Base-by-base conservation (phyloP, 2,888 invertebrate species). In the Cheilosia vulpina region DNA sequence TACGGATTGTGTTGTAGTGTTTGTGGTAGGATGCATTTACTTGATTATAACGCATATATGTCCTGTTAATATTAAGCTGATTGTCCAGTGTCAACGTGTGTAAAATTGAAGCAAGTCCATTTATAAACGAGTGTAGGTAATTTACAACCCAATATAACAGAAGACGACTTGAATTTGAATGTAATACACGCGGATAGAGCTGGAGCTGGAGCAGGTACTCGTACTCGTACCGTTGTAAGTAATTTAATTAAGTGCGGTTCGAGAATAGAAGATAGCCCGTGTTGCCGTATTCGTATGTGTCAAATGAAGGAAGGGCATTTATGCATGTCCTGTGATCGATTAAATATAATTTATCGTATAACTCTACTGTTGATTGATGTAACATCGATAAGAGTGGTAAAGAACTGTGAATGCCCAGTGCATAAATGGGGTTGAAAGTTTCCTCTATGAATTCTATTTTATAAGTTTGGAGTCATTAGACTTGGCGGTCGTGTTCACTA, bases 191-290 rank as follows among this genome's bases (percentile, higher is more conserved):
- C 13, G 38, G 11, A 38, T 38, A 13, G 0, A 38, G 38, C 38
- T 38, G 38, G 38, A 55, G 34, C 24, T 45, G 19, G 38, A 19
- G 31, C 9, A 34, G 77, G 62, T 62, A 21, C 21, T 21, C 7
- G n/a, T n/a, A 66, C 7, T 15, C 7, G n/a, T n/a, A 7, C 57
- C 17, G 50, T 34, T 45, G 78, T 63, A 31, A 63, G 69, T 78
- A 78, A 78, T 78, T 78, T 47, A 47, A 78, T 71, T 78, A 71
- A 71, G 69, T 78, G 78, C 7, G 60, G 34, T 38, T 75, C 24
- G 41, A 41, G 45, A 57, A 57, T 38, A 11, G 17, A n/a, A 27
- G 57, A 47, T 31, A 27, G 9, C 47, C 55, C 57, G 27, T 38
- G 21, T 57, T 1, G 38, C 55, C 57, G 27, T 38, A 17, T 57